These are phyloP conservation scores for Entomyzon cyanotis DNA, from an alignment of 2,113 vertebrate species.

Conservation along the genomic window DNA sequence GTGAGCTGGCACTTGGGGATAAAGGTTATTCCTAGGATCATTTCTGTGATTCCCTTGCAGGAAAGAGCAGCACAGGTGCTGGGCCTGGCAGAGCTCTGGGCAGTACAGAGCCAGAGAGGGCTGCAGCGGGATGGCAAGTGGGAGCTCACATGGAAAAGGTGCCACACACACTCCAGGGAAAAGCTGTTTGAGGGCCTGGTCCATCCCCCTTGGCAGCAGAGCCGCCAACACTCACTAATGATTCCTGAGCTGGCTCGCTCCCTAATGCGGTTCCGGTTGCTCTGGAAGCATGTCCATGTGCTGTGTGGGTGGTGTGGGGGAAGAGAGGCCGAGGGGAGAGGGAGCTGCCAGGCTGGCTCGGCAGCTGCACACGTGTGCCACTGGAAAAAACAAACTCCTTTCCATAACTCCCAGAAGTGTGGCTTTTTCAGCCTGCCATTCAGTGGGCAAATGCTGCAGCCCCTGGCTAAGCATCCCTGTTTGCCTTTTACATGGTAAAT, in stretches of 20 bases:
- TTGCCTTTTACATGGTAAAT: neutral
- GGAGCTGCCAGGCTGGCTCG: neutral
- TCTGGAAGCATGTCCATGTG: neutral
- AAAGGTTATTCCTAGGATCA: neutral
- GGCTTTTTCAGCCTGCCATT: neutral
- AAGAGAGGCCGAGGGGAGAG: fast-evolving
- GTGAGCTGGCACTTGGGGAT: neutral
- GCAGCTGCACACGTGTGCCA: neutral
- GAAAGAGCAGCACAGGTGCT: neutral
- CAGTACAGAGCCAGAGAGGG: neutral
- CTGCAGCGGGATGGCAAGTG: fast-evolving
- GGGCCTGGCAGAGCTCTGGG: neutral
- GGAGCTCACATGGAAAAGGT: neutral
- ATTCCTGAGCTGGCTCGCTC: neutral
- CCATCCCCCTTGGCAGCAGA: neutral
- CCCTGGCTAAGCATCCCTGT: fast-evolving
- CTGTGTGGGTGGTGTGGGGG: neutral
- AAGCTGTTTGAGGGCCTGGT: neutral
- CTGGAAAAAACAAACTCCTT: neutral
- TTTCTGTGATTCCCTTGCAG: neutral
- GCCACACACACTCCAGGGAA: neutral
- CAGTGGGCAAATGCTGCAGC: neutral
- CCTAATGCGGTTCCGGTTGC: neutral
- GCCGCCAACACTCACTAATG: fast-evolving
- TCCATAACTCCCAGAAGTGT: neutral